Percentiles rank a stretch among this genome's conserved stretches.
phyloP scores from a whole-genome alignment of 2,797 vertebrate genomes.

The Rhynchotus rufescens region DNA sequence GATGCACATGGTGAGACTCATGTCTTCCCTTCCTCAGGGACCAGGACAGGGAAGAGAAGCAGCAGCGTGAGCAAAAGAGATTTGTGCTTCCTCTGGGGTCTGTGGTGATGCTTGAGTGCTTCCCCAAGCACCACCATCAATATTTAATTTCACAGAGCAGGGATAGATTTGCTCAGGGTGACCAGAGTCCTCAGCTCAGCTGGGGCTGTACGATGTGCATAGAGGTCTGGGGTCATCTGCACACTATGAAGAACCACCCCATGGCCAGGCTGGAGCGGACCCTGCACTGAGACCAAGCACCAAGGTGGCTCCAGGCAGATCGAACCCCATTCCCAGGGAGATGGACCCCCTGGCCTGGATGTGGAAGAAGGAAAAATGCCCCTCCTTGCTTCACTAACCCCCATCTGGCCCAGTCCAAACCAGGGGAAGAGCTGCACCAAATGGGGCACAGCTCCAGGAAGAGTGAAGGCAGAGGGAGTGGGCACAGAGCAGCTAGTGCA shows the following conservation, averaged over 20 bases:
- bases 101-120: rapidly evolving
- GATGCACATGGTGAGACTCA: neutral
- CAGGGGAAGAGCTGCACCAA: neutral
- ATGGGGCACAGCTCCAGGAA: too few species aligned
- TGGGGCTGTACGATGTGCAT: neutral
- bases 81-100: neutral
- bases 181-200: neutral
- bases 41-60: neutral
- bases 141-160: rapidly evolving
- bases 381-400: neutral
- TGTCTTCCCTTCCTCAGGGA: neutral
- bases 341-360: neutral
- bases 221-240: neutral
- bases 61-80: neutral
- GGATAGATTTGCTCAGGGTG: neutral
- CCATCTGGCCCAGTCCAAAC: neutral
- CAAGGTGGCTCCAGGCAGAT: neutral
- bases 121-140: neutral
- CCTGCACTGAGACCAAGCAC: neutral
- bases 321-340: rapidly evolving
- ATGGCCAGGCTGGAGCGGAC: neutral
- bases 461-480: neutral
- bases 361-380: rapidly evolving
- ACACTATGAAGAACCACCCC: rapidly evolving
- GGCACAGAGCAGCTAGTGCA: rapidly evolving